phyloP scores from a whole-genome alignment of 2,888 invertebrate genomes.

The Phyllotreta striolata region DNA sequence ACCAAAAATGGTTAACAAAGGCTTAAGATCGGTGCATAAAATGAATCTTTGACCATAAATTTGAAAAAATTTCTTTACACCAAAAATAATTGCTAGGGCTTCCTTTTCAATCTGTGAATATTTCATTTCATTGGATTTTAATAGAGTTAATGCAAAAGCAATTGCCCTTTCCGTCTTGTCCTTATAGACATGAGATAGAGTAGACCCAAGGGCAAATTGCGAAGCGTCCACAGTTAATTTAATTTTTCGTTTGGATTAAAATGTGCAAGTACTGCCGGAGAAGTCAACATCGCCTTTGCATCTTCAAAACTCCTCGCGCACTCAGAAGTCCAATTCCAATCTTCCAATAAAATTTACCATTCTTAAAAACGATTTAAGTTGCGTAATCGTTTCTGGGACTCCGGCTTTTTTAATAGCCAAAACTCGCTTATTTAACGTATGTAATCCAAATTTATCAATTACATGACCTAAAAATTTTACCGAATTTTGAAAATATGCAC shows the following conservation, averaged over 20 bases:
- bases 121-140: too few relatives aligned
- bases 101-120: too few relatives aligned
- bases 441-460: constrained; percentile 36
- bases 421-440: constrained; percentile 29
- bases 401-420: constrained; percentile 26
- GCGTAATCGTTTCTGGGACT: constrained; percentile 6
- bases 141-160: constrained; percentile 2
- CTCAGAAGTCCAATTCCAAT: constrained; percentile 8
- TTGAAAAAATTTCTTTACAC: too few relatives aligned
- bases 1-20: too few relatives aligned
- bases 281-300: neutral
- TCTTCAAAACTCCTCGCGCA: neutral
- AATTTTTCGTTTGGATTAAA: neutral
- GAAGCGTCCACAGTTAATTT: constrained; percentile 7
- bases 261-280: neutral
- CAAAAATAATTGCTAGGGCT: too few relatives aligned
- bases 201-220: neutral
- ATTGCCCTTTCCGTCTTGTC: constrained; percentile 2
- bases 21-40: too few relatives aligned
- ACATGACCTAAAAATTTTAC: constrained; percentile 51
- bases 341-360: constrained; percentile 23
- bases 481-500: constrained; percentile 33
- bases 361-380: constrained; percentile 23
- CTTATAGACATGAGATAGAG: neutral
- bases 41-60: too few relatives aligned